Conservation (phyloP, 2,888 invertebrate species). For the Zeuzera pyrina region DNA sequence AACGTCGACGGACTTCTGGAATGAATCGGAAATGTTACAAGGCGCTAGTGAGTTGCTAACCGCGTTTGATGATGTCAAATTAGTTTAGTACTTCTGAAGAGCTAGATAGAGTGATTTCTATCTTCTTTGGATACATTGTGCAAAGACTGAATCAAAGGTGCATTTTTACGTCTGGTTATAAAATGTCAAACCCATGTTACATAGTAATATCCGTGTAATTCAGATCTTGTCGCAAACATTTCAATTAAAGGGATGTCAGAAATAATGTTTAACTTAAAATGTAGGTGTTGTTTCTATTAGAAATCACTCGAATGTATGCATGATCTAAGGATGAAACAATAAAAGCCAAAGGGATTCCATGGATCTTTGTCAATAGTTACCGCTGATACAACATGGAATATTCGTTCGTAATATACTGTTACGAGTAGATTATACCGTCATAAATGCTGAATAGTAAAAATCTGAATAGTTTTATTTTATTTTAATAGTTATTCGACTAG, state of each 20-base stretch:
- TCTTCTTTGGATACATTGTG: slow-evolving; percentile 19
- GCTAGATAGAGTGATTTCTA: slow-evolving; percentile 31
- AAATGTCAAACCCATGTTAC: slow-evolving; percentile 10
- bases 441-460: too few relatives aligned
- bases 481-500: too few relatives aligned
- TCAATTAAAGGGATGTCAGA: slow-evolving; percentile 22
- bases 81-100: slow-evolving; percentile 38
- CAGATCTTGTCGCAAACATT: slow-evolving; percentile 33
- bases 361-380: too few relatives aligned
- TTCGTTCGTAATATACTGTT: too few relatives aligned
- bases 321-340: slow-evolving; percentile 32
- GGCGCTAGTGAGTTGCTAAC: slow-evolving; percentile 46
- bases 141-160: slow-evolving; percentile 17
- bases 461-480: too few relatives aligned
- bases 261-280: slow-evolving; percentile 17
- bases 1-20: slow-evolving; percentile 46
- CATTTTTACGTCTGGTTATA: slow-evolving; percentile 20
- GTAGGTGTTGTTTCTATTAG: slow-evolving; percentile 27
- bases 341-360: slow-evolving; percentile 42
- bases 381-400: too few relatives aligned
- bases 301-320: slow-evolving; percentile 52
- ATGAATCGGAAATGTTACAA: slow-evolving; percentile 49
- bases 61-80: slow-evolving; percentile 59
- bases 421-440: too few relatives aligned
- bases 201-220: slow-evolving; percentile 11